Percentiles rank a stretch among this genome's conserved stretches.
phyloP scores from a whole-genome alignment of 2,888 invertebrate genomes.

The Esperia sulphurella region DNA sequence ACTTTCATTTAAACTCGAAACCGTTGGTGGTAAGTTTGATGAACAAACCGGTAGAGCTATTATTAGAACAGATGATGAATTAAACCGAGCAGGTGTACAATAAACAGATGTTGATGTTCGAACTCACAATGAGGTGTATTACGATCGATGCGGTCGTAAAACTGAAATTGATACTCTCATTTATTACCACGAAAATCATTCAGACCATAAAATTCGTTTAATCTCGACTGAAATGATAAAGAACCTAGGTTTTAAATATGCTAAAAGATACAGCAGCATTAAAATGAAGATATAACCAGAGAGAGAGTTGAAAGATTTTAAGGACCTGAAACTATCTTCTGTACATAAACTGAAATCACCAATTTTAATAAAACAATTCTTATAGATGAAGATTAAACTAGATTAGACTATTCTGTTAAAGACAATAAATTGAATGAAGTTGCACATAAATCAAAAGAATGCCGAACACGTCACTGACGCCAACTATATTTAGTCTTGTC shows the following conservation, averaged over 20 bases:
- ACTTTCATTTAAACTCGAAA: conserved; percentile 1
- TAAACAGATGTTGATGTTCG: conserved; percentile 36
- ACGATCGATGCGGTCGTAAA: conserved; percentile 38
- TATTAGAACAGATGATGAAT: conserved; percentile 22
- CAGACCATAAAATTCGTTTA: background rate
- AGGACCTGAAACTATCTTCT: too few relatives aligned
- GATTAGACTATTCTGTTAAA: too few relatives aligned
- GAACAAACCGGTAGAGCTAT: conserved; percentile 14
- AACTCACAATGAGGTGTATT: conserved; percentile 34
- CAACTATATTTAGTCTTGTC: conserved; percentile 37
- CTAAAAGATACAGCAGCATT: too few relatives aligned
- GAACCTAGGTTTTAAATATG: too few relatives aligned
- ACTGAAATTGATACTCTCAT: conserved; percentile 28
- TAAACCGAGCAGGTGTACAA: conserved; percentile 42
- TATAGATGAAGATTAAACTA: too few relatives aligned
- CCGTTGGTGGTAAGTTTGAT: background rate
- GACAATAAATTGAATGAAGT: conserved; percentile 22
- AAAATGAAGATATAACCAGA: too few relatives aligned
- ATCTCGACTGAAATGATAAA: too few relatives aligned
- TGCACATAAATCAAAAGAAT: conserved; percentile 44
- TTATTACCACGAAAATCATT: conserved; percentile 15
- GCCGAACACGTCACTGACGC: conserved; percentile 30
- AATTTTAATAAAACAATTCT: too few relatives aligned
- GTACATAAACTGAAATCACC: too few relatives aligned
- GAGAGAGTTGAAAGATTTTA: too few relatives aligned